Evolutionary conservation across 2,113 vertebrate genomes (phyloP).

Genomic region (Ptilorrhoa leucosticta): DNA sequence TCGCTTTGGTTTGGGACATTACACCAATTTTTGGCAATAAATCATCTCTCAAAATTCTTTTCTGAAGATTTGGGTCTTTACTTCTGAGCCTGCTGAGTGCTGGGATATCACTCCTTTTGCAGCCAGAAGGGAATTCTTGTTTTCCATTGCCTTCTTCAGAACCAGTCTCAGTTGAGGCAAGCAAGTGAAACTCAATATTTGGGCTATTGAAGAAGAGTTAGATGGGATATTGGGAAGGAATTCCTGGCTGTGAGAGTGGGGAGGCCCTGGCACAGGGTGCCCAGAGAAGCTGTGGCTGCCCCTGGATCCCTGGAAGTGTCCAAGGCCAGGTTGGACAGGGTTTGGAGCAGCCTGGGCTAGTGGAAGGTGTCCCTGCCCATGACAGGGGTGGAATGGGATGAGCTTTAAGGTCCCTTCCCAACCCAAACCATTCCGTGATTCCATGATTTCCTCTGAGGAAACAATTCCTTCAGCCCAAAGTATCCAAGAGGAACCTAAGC

Average conservation of each 20-base stretch:
- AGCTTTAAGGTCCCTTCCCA: accelerated
- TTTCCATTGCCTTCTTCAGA: neutral
- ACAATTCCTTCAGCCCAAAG: neutral
- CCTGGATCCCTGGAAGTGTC: neutral
- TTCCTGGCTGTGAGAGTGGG: accelerated
- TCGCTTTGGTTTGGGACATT: neutral
- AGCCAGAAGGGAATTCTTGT: neutral
- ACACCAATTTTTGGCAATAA: neutral
- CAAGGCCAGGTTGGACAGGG: accelerated
- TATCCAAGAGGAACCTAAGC: neutral
- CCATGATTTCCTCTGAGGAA: neutral
- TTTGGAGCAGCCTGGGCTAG: accelerated
- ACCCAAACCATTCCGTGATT: neutral
- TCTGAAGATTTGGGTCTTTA: neutral
- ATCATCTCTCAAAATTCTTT: neutral
- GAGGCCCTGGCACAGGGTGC: accelerated
- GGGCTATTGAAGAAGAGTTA: neutral
- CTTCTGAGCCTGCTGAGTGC: neutral
- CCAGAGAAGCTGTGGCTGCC: neutral
- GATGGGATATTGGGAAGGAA: neutral
- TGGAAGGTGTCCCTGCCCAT: neutral
- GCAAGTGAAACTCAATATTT: accelerated
- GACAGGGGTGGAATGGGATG: accelerated
- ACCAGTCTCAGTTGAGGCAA: neutral
- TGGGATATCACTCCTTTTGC: neutral